Conservation (phyloP, 2,113 vertebrate species). For the Pogona vitticeps region DNA sequence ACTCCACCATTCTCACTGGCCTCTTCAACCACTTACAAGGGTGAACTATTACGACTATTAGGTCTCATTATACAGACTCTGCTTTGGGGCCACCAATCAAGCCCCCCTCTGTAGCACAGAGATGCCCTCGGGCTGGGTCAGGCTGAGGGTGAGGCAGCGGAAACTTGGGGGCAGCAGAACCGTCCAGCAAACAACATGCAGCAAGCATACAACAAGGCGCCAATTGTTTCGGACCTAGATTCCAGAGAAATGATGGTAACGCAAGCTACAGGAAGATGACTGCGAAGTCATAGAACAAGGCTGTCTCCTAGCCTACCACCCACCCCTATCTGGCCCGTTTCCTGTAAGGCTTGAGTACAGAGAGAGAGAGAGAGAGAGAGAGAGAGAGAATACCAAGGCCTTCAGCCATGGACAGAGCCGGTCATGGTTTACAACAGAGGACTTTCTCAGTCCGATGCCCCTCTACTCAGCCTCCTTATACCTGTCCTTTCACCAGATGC, state of each 20-base stretch:
- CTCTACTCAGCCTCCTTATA: background rate
- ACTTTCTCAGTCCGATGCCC: too few relatives aligned
- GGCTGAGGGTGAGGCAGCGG: slow-evolving; percentile 12
- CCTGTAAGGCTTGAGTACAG: background rate
- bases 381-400: background rate
- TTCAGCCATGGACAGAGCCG: background rate
- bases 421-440: background rate
- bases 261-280: background rate
- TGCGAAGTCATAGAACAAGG: background rate
- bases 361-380: background rate
- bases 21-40: background rate
- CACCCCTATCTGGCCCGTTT: background rate
- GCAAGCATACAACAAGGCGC: background rate
- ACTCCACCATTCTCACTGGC: background rate
- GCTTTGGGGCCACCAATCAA: background rate
- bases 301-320: background rate
- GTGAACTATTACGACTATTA: background rate
- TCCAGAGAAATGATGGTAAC: slow-evolving; percentile 22
- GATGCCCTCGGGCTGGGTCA: slow-evolving; percentile 9
- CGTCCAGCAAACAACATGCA: background rate
- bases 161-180: slow-evolving; percentile 15
- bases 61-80: background rate
- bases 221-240: slow-evolving; percentile 24
- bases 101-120: background rate
- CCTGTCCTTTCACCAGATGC: background rate